A percentile compares a stretch with the other conserved stretches of the same genome.
These are phyloP conservation scores for Pipistrellus kuhlii DNA, from an alignment of 2,797 vertebrate species.

Conservation along the genomic window DNA sequence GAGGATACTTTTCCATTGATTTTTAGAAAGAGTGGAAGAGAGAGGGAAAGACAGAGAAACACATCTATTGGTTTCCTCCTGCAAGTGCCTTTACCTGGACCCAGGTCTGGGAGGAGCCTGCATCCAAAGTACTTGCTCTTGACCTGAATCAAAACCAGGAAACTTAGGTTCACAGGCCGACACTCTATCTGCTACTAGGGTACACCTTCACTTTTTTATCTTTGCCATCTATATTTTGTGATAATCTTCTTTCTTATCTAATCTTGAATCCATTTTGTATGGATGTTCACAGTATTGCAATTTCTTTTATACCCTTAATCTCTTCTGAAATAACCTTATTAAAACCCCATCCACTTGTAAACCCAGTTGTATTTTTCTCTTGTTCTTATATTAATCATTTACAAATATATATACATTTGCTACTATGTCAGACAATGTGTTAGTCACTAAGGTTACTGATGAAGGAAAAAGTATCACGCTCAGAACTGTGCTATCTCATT, in stretches of 20 bases:
- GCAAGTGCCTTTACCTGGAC: too few relatives aligned
- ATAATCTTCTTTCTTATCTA: neutral
- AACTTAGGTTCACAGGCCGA: too few relatives aligned
- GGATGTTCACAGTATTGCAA: neutral
- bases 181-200: too few relatives aligned
- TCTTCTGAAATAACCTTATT: slow-evolving; percentile 30
- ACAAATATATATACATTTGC: neutral
- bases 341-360: neutral
- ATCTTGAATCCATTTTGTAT: neutral
- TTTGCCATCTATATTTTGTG: neutral
- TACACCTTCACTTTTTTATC: neutral
- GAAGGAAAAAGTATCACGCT: neutral
- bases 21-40: too few relatives aligned
- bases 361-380: neutral
- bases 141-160: too few relatives aligned
- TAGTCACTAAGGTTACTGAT: neutral
- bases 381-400: neutral
- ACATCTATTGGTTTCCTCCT: too few relatives aligned
- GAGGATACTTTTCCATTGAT: too few relatives aligned
- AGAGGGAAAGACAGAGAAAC: too few relatives aligned
- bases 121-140: too few relatives aligned
- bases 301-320: slow-evolving; percentile 4
- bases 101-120: too few relatives aligned
- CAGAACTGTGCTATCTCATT: neutral
- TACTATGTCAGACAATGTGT: neutral